Conservation (phyloP, 2,888 invertebrate species). For the Chymomyza procnemis region DNA sequence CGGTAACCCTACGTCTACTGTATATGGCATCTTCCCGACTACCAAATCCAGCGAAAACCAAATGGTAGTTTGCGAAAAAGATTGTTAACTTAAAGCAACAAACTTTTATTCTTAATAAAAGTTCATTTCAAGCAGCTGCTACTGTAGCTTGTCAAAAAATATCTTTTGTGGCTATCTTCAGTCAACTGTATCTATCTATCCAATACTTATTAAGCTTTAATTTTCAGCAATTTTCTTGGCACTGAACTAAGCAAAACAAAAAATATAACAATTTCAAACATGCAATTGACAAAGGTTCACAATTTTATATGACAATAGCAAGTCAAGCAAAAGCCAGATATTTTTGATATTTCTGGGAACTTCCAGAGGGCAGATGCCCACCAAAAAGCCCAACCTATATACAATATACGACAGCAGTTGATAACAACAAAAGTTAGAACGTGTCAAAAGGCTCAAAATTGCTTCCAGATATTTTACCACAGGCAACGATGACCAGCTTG, state of each 20-base stretch:
- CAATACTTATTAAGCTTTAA: neutral
- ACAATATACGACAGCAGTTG: neutral
- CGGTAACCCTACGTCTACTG: too few relatives aligned
- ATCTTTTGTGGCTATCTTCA: neutral
- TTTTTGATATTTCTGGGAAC: neutral
- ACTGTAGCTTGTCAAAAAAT: neutral
- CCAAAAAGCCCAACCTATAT: neutral
- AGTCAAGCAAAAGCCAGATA: neutral
- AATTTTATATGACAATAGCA: neutral
- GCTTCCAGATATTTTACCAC: neutral
- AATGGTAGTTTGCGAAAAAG: too few relatives aligned
- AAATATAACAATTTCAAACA: neutral
- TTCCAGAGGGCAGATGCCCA: neutral
- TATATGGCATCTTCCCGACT: too few relatives aligned
- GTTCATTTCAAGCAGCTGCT: too few relatives aligned
- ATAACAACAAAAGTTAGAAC: slow-evolving; percentile 8
- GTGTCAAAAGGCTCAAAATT: slow-evolving; percentile 9
- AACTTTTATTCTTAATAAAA: too few relatives aligned
- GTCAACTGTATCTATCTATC: neutral
- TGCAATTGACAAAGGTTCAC: neutral
- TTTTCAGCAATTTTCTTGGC: neutral
- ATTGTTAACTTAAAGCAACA: too few relatives aligned
- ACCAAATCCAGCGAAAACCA: too few relatives aligned
- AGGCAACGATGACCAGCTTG: neutral
- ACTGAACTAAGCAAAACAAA: neutral